Percentiles rank a stretch among this genome's conserved stretches.
phyloP scores from a whole-genome alignment of 2,888 invertebrate species.

The Eupithecia abbreviata region DNA sequence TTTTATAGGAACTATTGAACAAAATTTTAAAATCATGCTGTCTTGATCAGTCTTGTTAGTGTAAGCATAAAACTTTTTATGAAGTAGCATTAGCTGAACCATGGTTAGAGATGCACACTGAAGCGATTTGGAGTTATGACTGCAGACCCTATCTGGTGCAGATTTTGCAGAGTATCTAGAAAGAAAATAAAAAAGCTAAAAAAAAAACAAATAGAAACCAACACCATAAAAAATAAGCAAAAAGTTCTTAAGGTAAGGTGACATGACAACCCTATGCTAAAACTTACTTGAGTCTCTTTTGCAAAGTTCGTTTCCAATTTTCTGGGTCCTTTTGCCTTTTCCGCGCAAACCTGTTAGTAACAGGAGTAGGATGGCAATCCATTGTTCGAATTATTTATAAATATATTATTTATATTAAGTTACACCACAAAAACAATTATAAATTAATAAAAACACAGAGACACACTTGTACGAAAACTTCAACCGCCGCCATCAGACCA shows the following conservation, averaged over 20 bases:
- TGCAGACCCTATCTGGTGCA: not conserved
- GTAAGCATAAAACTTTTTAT: slow-evolving; percentile 4
- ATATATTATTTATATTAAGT: no score
- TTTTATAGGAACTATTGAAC: slow-evolving; percentile 13
- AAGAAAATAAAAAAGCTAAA: not conserved
- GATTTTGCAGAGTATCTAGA: slow-evolving; percentile 22
- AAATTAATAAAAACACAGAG: not conserved
- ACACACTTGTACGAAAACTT: not conserved
- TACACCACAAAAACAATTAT: not conserved
- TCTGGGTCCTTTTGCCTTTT: not conserved
- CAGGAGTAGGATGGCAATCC: not conserved
- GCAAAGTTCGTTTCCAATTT: not conserved
- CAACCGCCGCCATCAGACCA: not conserved
- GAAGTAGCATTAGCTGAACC: slow-evolving; percentile 2
- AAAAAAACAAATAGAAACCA: not conserved
- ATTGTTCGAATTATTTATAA: not conserved
- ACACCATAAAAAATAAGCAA: not conserved
- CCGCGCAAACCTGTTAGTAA: not conserved
- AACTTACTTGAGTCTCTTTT: not conserved
- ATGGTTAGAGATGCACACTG: not conserved
- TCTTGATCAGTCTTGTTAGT: slow-evolving; percentile 22
- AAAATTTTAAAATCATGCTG: slow-evolving; percentile 19
- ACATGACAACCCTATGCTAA: not conserved
- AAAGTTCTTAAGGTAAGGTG: not conserved
- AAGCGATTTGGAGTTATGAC: not conserved